These are phyloP conservation scores for Cryptotermes secundus DNA, from an alignment of 1,140 invertebrate species.

Conservation along the genomic window DNA sequence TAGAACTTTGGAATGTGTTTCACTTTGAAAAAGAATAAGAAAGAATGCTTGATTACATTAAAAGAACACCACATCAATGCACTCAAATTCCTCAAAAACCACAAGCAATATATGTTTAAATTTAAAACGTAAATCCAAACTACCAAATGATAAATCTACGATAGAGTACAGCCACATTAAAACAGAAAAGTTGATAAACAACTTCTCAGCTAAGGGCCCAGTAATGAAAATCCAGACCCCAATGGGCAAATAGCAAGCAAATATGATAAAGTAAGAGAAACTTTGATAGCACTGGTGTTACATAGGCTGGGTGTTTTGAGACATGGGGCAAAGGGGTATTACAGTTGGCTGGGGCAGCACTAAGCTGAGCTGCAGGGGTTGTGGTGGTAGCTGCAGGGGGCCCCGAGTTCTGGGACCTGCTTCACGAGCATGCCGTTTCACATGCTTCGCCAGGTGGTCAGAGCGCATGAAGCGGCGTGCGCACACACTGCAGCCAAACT, in stretches of 20 bases:
- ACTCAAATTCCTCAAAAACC: background rate
- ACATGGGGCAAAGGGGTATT: conserved; percentile 18
- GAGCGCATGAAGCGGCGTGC: conserved; percentile 91
- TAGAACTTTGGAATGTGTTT: conserved; percentile 24
- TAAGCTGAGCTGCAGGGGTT: conserved; percentile 26
- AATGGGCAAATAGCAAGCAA: background rate
- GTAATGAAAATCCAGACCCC: background rate
- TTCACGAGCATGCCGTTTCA: conserved; percentile 79
- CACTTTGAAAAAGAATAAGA: background rate
- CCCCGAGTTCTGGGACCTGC: conserved; percentile 45
- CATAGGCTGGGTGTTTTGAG: background rate
- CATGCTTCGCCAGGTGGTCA: conserved; percentile 88
- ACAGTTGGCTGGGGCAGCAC: conserved; percentile 20
- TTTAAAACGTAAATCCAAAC: background rate
- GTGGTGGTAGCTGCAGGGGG: conserved; percentile 32
- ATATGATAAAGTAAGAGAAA: background rate
- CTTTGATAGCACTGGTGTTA: background rate
- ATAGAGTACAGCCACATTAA: background rate
- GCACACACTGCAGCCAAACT: conserved; percentile 86
- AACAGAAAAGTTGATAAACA: too few species aligned
- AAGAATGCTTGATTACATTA: conserved; percentile 18
- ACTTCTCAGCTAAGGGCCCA: too few species aligned
- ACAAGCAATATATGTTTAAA: background rate
- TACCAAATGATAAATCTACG: background rate
- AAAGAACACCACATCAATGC: conserved; percentile 14